phyloP scores from a whole-genome alignment of 1,140 invertebrate species.

The Orius laevigatus region DNA sequence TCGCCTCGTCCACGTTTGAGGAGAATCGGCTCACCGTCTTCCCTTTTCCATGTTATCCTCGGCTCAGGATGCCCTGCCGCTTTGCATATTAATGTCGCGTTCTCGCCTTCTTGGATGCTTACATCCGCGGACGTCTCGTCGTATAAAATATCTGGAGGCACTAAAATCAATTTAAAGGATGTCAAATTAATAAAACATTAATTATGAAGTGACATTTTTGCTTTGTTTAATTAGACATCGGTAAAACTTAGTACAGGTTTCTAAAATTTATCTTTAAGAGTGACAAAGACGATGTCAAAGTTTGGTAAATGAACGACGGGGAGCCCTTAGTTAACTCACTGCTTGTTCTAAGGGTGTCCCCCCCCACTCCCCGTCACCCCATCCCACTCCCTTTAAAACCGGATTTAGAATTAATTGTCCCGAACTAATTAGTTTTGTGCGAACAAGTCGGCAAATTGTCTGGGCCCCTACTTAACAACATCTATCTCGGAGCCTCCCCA shows the following conservation, averaged over 20 bases:
- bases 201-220: too few species aligned
- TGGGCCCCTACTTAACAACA: constrained; percentile 18
- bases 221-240: too few species aligned
- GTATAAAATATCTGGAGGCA: constrained; percentile 43
- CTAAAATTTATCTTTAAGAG: too few species aligned
- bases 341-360: too few species aligned
- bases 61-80: constrained; percentile 42
- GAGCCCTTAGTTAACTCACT: too few species aligned
- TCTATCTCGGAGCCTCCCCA: constrained; percentile 19
- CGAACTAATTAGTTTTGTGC: constrained; percentile 10
- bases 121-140: constrained; percentile 42
- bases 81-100: constrained; percentile 46
- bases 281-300: too few species aligned
- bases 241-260: too few species aligned
- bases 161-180: constrained; percentile 35
- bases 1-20: constrained; percentile 26
- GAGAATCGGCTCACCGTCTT: constrained; percentile 30
- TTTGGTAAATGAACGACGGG: too few species aligned
- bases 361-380: too few species aligned
- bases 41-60: constrained; percentile 35
- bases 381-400: constrained; percentile 5
- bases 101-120: constrained; percentile 45
- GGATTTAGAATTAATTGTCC: constrained; percentile 16
- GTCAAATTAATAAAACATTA: not conserved
- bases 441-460: constrained; percentile 15